phyloP scores from a whole-genome alignment of 1,140 invertebrate species.

The Bombus terrestris region DNA sequence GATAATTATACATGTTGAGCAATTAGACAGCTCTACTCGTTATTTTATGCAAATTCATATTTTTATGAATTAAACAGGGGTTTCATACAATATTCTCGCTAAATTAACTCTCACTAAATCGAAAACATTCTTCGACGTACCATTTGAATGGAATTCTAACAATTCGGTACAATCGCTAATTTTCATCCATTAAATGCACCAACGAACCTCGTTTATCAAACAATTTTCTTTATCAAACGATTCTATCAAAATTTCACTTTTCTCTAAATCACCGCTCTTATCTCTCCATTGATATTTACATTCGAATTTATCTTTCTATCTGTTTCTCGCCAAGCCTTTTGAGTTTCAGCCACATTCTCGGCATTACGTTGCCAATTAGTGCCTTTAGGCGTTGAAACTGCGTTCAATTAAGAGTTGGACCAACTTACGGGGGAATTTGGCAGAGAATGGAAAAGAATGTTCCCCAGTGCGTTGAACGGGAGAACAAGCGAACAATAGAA shows the following conservation, averaged over 20 bases:
- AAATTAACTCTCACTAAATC: too few species aligned
- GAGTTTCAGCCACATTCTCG: neutral
- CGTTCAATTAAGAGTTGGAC: slow-evolving; percentile 11
- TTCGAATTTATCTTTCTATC: neutral
- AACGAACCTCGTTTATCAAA: too few species aligned
- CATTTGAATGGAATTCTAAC: neutral
- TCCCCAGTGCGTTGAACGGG: too few species aligned
- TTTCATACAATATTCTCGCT: neutral
- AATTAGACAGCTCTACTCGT: too few species aligned
- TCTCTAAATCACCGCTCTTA: neutral
- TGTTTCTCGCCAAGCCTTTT: neutral
- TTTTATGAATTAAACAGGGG: too few species aligned
- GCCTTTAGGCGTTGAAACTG: neutral
- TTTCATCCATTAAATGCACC: neutral
- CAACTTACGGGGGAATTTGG: neutral
- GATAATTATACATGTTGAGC: too few species aligned
- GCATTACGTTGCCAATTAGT: neutral
- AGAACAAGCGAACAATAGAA: slow-evolving; percentile 11
- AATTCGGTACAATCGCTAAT: neutral
- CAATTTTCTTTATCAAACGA: too few species aligned
- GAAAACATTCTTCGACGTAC: neutral
- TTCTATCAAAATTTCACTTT: neutral
- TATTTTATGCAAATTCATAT: too few species aligned
- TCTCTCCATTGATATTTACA: neutral
- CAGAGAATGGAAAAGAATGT: slow-evolving; percentile 22